Conservation (phyloP, 2,888 invertebrate species). For the Drosophila pseudotalamancana region DNA sequence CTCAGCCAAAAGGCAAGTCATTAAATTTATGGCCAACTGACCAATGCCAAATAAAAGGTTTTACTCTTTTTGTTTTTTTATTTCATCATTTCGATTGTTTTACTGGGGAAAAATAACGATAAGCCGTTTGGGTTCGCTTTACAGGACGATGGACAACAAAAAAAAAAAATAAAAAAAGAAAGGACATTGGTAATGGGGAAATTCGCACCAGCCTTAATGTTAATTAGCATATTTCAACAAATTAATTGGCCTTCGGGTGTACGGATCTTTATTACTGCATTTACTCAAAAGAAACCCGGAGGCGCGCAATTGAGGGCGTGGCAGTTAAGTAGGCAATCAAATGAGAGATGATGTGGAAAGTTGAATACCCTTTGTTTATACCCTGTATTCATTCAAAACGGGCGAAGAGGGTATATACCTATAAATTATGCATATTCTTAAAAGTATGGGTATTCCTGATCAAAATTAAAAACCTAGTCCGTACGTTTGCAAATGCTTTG, state of each 20-base stretch:
- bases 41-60: constrained; percentile 63
- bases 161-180: constrained; percentile 16
- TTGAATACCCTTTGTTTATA: background rate
- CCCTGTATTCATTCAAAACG: too few relatives aligned
- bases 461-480: too few relatives aligned
- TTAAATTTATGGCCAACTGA: constrained; percentile 72
- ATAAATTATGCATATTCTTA: too few relatives aligned
- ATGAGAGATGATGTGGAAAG: too few relatives aligned
- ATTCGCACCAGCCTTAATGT: constrained; percentile 5
- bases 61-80: constrained; percentile 64
- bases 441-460: too few relatives aligned
- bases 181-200: background rate
- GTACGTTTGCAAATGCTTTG: too few relatives aligned
- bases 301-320: constrained; percentile 6
- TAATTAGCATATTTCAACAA: constrained; percentile 67
- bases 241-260: constrained; percentile 57
- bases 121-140: constrained; percentile 47
- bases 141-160: too few relatives aligned
- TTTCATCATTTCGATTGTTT: constrained; percentile 52
- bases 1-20: constrained; percentile 63
- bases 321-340: too few relatives aligned
- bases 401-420: too few relatives aligned
- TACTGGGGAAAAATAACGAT: constrained; percentile 72
- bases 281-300: constrained; percentile 24
- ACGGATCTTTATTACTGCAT: constrained; percentile 18